These are phyloP conservation scores for Drosophila algonquin DNA, from an alignment of 2,888 invertebrate genomes.

Conservation along the genomic window DNA sequence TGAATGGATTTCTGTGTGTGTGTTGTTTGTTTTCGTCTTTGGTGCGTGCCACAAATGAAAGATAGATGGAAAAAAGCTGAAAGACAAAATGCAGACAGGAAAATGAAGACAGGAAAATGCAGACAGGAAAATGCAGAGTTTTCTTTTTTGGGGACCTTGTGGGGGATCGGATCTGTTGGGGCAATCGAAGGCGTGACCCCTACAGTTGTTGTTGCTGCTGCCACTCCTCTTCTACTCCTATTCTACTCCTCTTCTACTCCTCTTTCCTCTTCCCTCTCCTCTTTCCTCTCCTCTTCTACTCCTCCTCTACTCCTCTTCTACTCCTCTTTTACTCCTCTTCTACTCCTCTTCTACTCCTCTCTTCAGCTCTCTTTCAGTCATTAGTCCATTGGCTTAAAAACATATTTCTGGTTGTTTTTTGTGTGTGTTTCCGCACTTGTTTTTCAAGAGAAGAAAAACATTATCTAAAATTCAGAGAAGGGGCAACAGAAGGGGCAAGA, in stretches of 20 bases:
- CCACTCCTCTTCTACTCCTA: too few species aligned
- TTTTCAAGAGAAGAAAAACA: constrained; percentile 40
- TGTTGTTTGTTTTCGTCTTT: constrained; percentile 1
- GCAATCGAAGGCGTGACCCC: constrained; percentile 39
- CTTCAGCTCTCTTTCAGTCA: constrained; percentile 42
- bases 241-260: too few species aligned
- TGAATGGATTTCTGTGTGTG: constrained; percentile 15
- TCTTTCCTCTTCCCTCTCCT: too few species aligned
- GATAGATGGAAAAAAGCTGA: constrained; percentile 2
- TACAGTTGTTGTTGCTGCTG: neutral
- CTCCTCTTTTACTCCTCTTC: too few species aligned
- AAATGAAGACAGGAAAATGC: constrained; percentile 33
- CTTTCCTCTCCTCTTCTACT: too few species aligned
- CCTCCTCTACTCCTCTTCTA: too few species aligned
- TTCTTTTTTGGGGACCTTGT: neutral
- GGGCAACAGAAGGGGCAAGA: neutral
- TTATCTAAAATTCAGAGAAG: too few species aligned
- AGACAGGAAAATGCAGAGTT: constrained; percentile 9
- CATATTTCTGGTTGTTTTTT: constrained; percentile 9
- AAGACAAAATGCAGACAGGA: constrained; percentile 18
- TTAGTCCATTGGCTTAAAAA: constrained; percentile 47
- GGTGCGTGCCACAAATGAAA: constrained; percentile 2
- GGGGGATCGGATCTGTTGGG: neutral
- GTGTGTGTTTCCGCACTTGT: constrained; percentile 57
- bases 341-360: too few species aligned